Evolutionary conservation across 2,797 vertebrate species (phyloP), one percentile per base, ranked within the genome.

Genomic region (Lindbergichthys nudifrons): DNA sequence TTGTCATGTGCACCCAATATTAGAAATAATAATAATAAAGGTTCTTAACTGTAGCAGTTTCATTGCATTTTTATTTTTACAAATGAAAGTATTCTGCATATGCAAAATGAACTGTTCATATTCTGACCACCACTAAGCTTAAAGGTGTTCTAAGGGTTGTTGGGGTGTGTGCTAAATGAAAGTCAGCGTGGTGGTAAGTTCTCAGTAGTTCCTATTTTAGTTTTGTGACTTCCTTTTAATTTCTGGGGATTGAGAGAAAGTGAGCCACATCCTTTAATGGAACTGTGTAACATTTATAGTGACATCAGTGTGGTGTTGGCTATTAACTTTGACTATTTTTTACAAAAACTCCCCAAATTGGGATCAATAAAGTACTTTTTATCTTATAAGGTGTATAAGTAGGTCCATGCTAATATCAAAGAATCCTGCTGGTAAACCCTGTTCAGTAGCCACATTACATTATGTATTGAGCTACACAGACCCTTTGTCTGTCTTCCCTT

Each of bases 401-500:
- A 47, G 54, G 45, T 56, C 47, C 10, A 1, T 23, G 15, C 13
- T 70, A 41, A 42, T 41, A 58, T 65, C 30, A 59, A 62, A 64
- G 14, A 1, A 48, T 41, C 4, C 41, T 21, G 2, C 10, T 71
- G 57, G 58, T 14, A 41, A 70, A 26, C 59, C 2, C 3, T 56
- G 60, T 61, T 52, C 48, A 75, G 58, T 45, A 30, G 30, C 66
- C 71, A 65, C 48, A 45, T 65, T 53, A 19, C 32, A 59, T 68
- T 80, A 62, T 57, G 57, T 72, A 19, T 30, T 10, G 26, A 26
- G 64, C 70, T 5, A 84, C 72, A 90, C 75, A 70, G 70, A 30
- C 50, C 70, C 67, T 87, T 86, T 86, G 86, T 86, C 65, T 53
- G 77, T 56, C 43, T 79, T 70, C 74, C 83, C 71, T 61, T 21